A percentile compares a stretch with the other conserved stretches of the same genome.
These are phyloP conservation scores for Scolopax bukidnonensis DNA, from an alignment of 2,797 vertebrate genomes.

Conservation along the genomic window DNA sequence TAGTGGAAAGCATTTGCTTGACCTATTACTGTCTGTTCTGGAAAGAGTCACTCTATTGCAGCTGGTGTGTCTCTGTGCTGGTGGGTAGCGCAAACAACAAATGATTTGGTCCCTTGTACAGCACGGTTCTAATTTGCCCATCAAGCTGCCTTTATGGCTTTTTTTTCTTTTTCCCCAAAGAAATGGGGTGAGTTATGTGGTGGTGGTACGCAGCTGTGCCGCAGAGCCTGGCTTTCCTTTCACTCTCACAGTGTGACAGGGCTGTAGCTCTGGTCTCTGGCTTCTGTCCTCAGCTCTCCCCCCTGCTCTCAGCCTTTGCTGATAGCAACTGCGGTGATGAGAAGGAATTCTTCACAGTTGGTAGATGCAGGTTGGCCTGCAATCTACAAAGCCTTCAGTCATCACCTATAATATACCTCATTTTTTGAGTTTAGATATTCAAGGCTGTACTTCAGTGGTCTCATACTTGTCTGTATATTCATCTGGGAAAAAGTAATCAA, in stretches of 20 bases:
- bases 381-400: not conserved
- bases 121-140: not conserved
- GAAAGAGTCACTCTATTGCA: not conserved
- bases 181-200: not conserved
- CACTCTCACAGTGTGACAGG: accelerated
- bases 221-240: not conserved
- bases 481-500: not conserved
- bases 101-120: not conserved
- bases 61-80: not conserved
- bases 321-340: accelerated
- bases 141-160: not conserved
- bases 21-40: not conserved
- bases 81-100: not conserved
- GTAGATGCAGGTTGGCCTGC: not conserved
- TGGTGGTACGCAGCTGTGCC: not conserved
- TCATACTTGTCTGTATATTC: not conserved
- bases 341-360: not conserved
- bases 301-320: not conserved
- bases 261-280: not conserved
- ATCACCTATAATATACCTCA: not conserved
- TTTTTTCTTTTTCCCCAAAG: not conserved
- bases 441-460: not conserved
- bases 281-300: not conserved
- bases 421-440: not conserved
- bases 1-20: not conserved